These are phyloP conservation scores for Iselma pallidipennis DNA, from an alignment of 2,888 invertebrate genomes.

Conservation along the genomic window DNA sequence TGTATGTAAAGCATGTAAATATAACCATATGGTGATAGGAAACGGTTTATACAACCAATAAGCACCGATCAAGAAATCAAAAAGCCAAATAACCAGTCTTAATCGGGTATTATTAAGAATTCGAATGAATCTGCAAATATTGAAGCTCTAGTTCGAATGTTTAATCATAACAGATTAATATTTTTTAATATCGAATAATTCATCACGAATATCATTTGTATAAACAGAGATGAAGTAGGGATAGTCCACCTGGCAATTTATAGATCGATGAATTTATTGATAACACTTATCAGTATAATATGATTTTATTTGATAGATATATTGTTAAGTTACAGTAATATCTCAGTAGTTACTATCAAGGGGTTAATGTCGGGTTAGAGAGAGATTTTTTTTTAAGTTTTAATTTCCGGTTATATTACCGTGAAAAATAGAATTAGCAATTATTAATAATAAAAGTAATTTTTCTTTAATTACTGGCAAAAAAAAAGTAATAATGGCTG, in stretches of 20 bases:
- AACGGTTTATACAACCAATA: constrained; percentile 14
- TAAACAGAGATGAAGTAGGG: too few relatives aligned
- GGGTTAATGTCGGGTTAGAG: neutral
- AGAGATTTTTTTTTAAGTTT: neutral
- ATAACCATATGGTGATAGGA: constrained; percentile 24
- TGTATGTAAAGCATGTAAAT: constrained; percentile 19
- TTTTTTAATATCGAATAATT: too few relatives aligned
- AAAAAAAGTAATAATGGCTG: constrained; percentile 58
- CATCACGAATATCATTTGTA: too few relatives aligned
- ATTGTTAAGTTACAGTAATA: neutral
- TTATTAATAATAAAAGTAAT: too few relatives aligned
- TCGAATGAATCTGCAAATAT: too few relatives aligned
- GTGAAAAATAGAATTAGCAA: too few relatives aligned
- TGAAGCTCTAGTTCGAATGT: too few relatives aligned
- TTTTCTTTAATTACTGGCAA: too few relatives aligned
- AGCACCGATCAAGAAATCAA: too few relatives aligned
- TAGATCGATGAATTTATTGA: constrained; percentile 29
- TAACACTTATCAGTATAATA: constrained; percentile 8
- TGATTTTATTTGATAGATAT: constrained; percentile 1
- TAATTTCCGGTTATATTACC: neutral
- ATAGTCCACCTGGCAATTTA: constrained; percentile 41
- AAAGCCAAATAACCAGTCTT: too few relatives aligned
- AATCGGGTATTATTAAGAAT: too few relatives aligned
- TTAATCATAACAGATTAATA: neutral
- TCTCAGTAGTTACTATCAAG: neutral